These are phyloP conservation scores for Mythimna loreyi DNA, from an alignment of 2,888 invertebrate genomes.

Conservation along the genomic window DNA sequence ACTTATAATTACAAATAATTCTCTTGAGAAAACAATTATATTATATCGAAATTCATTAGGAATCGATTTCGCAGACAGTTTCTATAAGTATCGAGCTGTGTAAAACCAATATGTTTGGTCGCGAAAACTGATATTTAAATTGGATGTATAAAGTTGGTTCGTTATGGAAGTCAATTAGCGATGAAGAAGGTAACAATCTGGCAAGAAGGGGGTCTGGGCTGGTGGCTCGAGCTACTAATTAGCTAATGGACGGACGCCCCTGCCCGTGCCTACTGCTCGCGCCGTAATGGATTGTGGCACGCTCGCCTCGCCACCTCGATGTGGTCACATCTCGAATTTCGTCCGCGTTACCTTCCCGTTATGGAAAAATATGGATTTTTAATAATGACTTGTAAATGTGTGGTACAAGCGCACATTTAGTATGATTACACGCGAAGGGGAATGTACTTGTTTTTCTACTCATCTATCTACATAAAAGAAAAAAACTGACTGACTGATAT, in stretches of 20 bases:
- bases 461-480: no score
- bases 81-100: constrained; percentile 11
- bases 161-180: constrained; percentile 84
- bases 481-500: no score
- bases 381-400: constrained; percentile 46
- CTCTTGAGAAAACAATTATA: neutral
- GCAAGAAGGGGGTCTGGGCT: constrained; percentile 84
- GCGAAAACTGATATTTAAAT: constrained; percentile 50
- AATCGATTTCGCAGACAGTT: constrained; percentile 1
- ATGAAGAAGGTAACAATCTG: constrained; percentile 86
- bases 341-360: constrained; percentile 45
- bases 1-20: constrained; percentile 4
- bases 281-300: constrained; percentile 87
- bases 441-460: neutral
- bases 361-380: constrained; percentile 53
- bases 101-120: constrained; percentile 29
- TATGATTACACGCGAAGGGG: constrained; percentile 6
- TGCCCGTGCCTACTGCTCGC: constrained; percentile 61
- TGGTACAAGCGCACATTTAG: neutral
- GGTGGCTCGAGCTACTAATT: constrained; percentile 79
- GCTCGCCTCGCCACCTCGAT: constrained; percentile 74
- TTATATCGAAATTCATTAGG: constrained; percentile 25
- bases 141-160: constrained; percentile 54
- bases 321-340: constrained; percentile 81
- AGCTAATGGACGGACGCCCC: constrained; percentile 85